phyloP scores from a whole-genome alignment of 1,140 invertebrate species.

The Mesaphorura yosii region DNA sequence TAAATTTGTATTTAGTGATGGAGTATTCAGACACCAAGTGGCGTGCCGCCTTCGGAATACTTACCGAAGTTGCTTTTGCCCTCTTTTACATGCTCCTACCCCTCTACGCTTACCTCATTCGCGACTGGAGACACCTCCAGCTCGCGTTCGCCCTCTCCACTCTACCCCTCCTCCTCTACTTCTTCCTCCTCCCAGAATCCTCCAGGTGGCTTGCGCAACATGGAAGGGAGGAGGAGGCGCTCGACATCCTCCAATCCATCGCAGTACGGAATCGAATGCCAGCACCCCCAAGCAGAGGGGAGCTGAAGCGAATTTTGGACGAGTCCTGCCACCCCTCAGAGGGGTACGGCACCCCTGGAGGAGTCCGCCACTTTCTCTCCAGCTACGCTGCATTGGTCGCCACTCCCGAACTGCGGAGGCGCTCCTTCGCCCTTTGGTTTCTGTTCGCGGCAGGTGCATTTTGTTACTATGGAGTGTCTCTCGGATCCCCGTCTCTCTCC shows the following conservation, averaged over 20 bases:
- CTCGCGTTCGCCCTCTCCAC: slow-evolving; percentile 56
- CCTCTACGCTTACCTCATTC: slow-evolving; percentile 53
- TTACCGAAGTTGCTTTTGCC: slow-evolving; percentile 34
- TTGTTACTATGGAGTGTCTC: slow-evolving; percentile 18
- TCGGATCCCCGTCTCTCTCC: slow-evolving; percentile 13
- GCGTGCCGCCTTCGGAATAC: slow-evolving; percentile 4
- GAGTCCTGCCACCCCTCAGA: too few relatives aligned
- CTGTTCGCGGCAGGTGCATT: slow-evolving; percentile 15
- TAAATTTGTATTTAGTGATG: too few relatives aligned
- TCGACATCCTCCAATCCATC: slow-evolving; percentile 52
- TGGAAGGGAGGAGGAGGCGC: slow-evolving; percentile 54
- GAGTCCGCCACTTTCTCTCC: too few relatives aligned
- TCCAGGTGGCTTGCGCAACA: slow-evolving; percentile 68
- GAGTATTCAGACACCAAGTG: slow-evolving; percentile 12
- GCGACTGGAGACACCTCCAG: slow-evolving; percentile 59
- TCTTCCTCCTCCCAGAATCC: slow-evolving; percentile 69
- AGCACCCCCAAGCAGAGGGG: slow-evolving; percentile 17
- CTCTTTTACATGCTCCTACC: slow-evolving; percentile 61
- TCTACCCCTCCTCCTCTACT: slow-evolving; percentile 50
- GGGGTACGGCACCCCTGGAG: too few relatives aligned
- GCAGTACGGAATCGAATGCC: slow-evolving; percentile 41
- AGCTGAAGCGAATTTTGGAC: neutral
- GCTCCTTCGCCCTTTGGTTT: slow-evolving; percentile 14
- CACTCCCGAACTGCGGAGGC: slow-evolving; percentile 12
- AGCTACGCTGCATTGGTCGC: slow-evolving; percentile 7